These are phyloP conservation scores for Prolemur simus DNA, from an alignment of 2,113 vertebrate species.

Conservation along the genomic window DNA sequence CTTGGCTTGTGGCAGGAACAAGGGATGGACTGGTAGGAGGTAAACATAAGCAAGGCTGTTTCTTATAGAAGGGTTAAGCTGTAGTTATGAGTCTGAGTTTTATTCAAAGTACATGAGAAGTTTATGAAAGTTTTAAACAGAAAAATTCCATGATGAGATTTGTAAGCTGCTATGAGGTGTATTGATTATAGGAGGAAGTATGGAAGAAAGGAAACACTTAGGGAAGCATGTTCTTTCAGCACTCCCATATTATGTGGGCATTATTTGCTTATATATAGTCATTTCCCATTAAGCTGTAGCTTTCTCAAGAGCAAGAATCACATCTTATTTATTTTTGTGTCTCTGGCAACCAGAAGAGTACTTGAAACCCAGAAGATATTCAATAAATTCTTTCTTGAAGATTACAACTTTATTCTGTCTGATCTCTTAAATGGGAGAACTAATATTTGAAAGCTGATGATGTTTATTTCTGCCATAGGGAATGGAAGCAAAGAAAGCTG, in stretches of 20 bases:
- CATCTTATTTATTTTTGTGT: not conserved
- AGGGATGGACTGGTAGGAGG: not conserved
- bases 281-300: not conserved
- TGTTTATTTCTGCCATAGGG: not conserved
- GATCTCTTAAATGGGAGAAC: not conserved
- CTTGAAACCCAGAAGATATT: not conserved
- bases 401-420: constrained; percentile 9
- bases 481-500: not conserved
- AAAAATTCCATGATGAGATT: not conserved
- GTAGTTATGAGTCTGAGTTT: not conserved
- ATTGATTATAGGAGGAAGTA: not conserved
- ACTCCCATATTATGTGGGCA: not conserved
- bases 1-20: not conserved
- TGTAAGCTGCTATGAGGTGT: not conserved
- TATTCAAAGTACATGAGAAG: not conserved
- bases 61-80: not conserved
- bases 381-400: not conserved
- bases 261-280: constrained; percentile 16
- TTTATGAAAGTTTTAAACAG: not conserved
- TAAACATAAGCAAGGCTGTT: not conserved
- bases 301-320: not conserved
- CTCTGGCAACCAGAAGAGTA: not conserved
- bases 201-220: constrained; percentile 3
- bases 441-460: not conserved
- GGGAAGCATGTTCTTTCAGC: not conserved